Evolutionary conservation across 2,797 vertebrate species (phyloP).

Genomic region (Bradypus variegatus): DNA sequence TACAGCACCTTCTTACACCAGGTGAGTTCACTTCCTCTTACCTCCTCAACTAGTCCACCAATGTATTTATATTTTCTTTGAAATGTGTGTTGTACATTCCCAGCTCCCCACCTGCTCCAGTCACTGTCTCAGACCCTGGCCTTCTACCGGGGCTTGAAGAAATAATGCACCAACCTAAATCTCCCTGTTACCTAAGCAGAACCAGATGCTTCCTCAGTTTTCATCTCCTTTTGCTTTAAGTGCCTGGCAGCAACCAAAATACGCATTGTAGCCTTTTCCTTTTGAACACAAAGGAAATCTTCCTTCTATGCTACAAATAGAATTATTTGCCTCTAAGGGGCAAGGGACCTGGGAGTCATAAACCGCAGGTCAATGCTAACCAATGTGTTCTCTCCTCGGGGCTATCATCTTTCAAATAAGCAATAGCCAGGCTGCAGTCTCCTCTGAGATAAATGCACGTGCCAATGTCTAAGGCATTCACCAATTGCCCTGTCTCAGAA

Average conservation of each 20-base stretch:
- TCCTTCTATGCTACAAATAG: not conserved
- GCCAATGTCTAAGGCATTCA: not conserved
- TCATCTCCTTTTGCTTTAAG: not conserved
- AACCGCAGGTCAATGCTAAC: constrained; percentile 6
- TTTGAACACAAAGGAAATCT: not conserved
- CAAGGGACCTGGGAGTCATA: not conserved
- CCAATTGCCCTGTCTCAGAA: not conserved
- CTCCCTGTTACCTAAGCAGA: not conserved
- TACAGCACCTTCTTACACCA: not conserved
- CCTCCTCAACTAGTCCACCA: not conserved
- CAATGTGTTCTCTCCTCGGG: not conserved
- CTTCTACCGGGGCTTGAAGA: not conserved
- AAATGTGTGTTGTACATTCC: not conserved
- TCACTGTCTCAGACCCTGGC: not conserved
- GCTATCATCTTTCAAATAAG: constrained; percentile 17
- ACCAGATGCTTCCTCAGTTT: not conserved
- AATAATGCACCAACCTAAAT: not conserved
- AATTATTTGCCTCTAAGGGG: not conserved
- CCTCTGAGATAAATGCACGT: constrained; percentile 24
- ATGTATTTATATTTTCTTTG: not conserved
- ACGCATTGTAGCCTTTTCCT: not conserved
- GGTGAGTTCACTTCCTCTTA: not conserved
- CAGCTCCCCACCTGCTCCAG: not conserved
- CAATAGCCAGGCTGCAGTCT: not conserved
- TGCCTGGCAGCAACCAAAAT: not conserved